Conservation (phyloP, 2,113 vertebrate species). For the Cepphus grylle region DNA sequence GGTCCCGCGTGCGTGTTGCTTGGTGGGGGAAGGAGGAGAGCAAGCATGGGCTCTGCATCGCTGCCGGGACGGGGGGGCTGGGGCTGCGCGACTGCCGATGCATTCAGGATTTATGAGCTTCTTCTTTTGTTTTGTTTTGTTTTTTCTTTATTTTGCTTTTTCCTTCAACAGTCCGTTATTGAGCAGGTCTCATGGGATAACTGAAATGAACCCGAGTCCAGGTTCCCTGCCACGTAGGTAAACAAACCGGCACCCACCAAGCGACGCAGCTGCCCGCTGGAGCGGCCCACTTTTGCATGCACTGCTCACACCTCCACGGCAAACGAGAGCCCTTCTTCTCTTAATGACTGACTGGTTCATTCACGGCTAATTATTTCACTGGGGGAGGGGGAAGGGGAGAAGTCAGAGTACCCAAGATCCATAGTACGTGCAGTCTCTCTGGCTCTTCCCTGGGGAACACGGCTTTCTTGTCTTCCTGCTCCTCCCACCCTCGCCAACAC, state of each 20-base stretch:
- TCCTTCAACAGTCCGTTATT: conserved; percentile 92
- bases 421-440: background rate
- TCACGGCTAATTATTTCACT: background rate
- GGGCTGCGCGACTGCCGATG: background rate
- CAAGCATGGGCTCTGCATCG: background rate
- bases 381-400: background rate
- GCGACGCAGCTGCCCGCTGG: background rate
- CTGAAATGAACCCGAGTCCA: conserved; percentile 88
- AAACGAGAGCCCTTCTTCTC: conserved; percentile 29
- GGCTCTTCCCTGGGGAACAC: background rate
- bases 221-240: conserved; percentile 89
- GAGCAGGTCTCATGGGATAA: conserved; percentile 97
- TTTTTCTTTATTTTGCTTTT: conserved; percentile 70
- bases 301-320: conserved; percentile 66
- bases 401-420: background rate
- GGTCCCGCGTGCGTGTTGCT: background rate
- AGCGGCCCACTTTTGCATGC: conserved; percentile 69
- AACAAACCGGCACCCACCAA: conserved; percentile 60
- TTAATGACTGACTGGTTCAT: background rate
- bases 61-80: background rate
- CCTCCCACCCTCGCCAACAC: conserved; percentile 12
- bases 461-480: background rate
- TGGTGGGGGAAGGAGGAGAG: background rate
- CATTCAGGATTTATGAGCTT: conserved; percentile 68
- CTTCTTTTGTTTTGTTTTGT: conserved; percentile 58